Evolutionary conservation across 2,888 invertebrate genomes (phyloP), one percentile per base, ranked within the genome.

Genomic region (Tenthredo amoena): DNA sequence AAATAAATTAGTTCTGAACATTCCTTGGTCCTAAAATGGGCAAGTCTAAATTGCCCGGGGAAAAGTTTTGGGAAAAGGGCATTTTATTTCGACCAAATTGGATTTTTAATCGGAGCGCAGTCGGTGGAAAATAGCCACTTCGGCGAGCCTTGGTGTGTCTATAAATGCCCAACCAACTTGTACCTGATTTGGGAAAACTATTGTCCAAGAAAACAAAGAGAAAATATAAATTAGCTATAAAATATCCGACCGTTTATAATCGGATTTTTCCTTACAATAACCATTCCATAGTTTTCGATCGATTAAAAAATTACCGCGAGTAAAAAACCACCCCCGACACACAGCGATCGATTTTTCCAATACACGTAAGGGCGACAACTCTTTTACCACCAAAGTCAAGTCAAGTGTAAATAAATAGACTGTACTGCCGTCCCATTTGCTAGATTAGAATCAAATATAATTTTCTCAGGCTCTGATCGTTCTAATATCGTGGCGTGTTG

Each of bases 101-200:
- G 92, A 93, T 93, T 93, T 93, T 93, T 93, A 93, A 93, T 93
- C 93, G 92, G 91, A 89, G 92, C 89, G 92, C 93, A 93, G 90
- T 93, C 92, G 92, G 90, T 91, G 93, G 93, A 93, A 93, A 93
- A 93, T 93, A 93, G 92, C 93, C 93, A 93, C 92, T 93, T 91
- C 90, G 91, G 90, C 89, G 87, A 62, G 89, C 90, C 90, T 88
- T 89, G 89, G 87, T 90, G 91, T 89, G 90, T 91, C 91, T 91
- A 91, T 89, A 91, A 92, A 89, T 91, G 90, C 89, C 89, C 84
- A 91, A 90, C 90, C 91, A 91, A 90, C 92, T 92, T 92, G 91
- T 92, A 91, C 87, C 88, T 88, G 86, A 86, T 86, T 50, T 85
- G 81, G 82, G 86, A 87, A 87, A 90, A 89, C 87, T 88, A 89